Evolutionary conservation across 2,888 invertebrate species (phyloP).

Genomic region (Euplagia quadripunctaria): DNA sequence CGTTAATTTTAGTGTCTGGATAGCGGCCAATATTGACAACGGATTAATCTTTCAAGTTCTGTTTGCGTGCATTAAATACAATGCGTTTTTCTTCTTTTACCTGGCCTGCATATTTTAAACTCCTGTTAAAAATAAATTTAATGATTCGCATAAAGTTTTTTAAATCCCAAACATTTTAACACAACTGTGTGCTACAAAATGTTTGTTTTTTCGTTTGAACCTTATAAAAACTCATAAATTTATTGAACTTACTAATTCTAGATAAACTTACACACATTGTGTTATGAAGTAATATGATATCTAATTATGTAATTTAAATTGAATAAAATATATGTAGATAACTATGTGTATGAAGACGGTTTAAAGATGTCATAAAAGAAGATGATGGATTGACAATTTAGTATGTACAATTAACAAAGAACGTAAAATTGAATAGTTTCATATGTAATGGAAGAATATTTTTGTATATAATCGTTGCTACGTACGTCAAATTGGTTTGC

Average conservation of each 20-base stretch:
- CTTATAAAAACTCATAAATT: background rate
- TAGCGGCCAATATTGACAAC: constrained; percentile 53
- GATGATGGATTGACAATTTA: constrained; percentile 36
- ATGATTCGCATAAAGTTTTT: background rate
- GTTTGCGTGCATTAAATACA: constrained; percentile 34
- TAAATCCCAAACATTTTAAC: background rate
- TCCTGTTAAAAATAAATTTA: constrained; percentile 5
- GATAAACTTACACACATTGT: constrained; percentile 25
- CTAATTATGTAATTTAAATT: constrained; percentile 24
- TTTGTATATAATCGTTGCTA: constrained; percentile 19
- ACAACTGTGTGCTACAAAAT: background rate
- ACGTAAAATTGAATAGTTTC: constrained; percentile 27
- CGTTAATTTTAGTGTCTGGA: constrained; percentile 49
- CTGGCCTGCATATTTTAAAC: constrained; percentile 23
- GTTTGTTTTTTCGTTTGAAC: background rate
- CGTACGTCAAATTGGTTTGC: constrained; percentile 13
- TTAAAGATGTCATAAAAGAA: constrained; percentile 37
- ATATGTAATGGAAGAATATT: too few species aligned
- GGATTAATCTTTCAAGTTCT: constrained; percentile 41
- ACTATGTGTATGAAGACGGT: constrained; percentile 24
- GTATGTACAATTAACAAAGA: constrained; percentile 13
- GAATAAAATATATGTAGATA: constrained; percentile 27
- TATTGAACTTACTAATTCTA: background rate
- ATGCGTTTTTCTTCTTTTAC: background rate
- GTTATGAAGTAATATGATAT: constrained; percentile 22